Conservation (phyloP, 2,888 invertebrate genomes). For the Tanypteryx hageni region DNA sequence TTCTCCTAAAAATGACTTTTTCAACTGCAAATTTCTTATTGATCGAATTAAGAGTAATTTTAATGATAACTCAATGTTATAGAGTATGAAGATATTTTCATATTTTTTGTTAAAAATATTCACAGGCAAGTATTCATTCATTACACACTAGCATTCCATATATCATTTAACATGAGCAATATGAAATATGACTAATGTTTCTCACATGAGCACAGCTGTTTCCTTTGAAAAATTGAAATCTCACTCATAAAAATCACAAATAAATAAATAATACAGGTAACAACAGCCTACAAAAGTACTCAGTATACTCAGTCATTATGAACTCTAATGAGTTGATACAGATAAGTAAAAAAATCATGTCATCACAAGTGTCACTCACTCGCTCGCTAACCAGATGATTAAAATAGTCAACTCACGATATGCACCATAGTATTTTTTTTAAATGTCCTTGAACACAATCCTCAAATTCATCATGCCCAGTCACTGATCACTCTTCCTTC, state of each 20-base stretch:
- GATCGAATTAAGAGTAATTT: too few species aligned
- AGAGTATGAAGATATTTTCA: background rate
- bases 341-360: background rate
- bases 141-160: constrained; percentile 10
- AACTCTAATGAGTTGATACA: background rate
- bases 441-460: constrained; percentile 7
- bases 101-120: background rate
- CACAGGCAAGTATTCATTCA: constrained; percentile 19
- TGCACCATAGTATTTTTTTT: background rate
- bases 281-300: constrained; percentile 45
- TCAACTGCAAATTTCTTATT: too few species aligned
- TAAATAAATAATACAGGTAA: constrained; percentile 60
- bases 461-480: constrained; percentile 25
- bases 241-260: constrained; percentile 61
- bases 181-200: constrained; percentile 54
- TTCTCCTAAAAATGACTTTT: too few species aligned
- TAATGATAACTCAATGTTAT: too few species aligned
- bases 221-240: background rate
- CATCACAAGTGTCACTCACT: background rate
- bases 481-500: background rate
- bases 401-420: background rate
- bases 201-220: constrained; percentile 6
- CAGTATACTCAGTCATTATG: constrained; percentile 35
- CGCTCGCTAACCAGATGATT: constrained; percentile 25
- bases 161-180: constrained; percentile 9